Base-by-base conservation (phyloP, 2,113 vertebrate genomes). In the Malurus alboscapulatus region DNA sequence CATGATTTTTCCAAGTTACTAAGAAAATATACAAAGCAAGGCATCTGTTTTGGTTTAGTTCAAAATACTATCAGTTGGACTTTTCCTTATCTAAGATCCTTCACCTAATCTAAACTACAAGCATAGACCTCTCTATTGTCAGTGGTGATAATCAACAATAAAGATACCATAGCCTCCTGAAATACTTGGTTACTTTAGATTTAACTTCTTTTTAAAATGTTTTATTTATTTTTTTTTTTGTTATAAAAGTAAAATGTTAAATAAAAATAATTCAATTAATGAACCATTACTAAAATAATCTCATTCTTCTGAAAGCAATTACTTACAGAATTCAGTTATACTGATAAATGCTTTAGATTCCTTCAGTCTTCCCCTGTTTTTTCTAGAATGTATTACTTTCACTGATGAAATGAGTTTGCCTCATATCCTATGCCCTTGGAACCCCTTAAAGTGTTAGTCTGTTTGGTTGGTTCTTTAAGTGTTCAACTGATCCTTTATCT, bases 151-250 rank as follows among this genome's bases (percentile, higher is more conserved):
- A 50, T 2, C 10, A 82, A 69, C 1, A 61, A 19, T 16, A 47
- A 71, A 25, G n/a, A 75, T 62, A 62, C 19, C 9, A 34, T 1
- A 50, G 53, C 8, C 10, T 50, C 8, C 13, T 51, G 26, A 86
- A 93, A 83, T 47, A 82, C 17, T 2, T 4, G 3, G 3, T 0
- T 1, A 3, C 4, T 69, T 69, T 27, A 61, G 13, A 42, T 57
- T 66, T 62, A 14, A n/a, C 4, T 22, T 26, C 5, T 38, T 81
- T 54, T 32, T 4, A 4, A 34, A 63, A 27, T 32, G 10, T 42
- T 6, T 73, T 40, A 19, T 7, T 78, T 79, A 75, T 24, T 4
- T 0, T 1, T 14, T 72, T 62, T 32, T 24, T 21, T 57, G 19
- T 22, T 48, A 3, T 14, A 32, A 75, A 57, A 84, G 34, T 24